A percentile compares a stretch with the other conserved stretches of the same genome.
Evolutionary conservation across 2,113 vertebrate genomes (phyloP).

Genomic region (Leucopternis melanops): DNA sequence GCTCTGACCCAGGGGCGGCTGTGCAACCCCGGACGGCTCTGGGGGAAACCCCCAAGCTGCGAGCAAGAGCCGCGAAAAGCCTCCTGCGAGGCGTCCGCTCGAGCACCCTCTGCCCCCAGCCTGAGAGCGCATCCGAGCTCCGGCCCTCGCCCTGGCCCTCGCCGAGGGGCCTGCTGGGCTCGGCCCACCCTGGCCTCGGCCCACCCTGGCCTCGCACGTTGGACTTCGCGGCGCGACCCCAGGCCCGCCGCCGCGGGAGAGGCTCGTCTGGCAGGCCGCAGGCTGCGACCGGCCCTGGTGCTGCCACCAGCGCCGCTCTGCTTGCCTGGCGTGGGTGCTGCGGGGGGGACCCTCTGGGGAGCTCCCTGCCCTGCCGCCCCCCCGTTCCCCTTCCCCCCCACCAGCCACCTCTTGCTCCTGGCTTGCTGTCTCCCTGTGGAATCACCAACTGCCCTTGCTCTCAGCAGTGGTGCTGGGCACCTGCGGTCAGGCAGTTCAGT

Average conservation of each 20-base stretch:
- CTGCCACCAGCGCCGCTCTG: not conserved
- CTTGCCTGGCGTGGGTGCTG: not conserved
- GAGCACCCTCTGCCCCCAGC: not conserved
- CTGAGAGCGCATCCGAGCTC: not conserved
- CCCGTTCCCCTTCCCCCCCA: rapidly evolving
- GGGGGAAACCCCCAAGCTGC: not conserved
- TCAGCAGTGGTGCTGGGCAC: not conserved
- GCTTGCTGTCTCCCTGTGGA: not conserved
- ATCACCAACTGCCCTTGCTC: not conserved
- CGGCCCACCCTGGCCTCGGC: not conserved
- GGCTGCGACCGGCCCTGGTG: rapidly evolving
- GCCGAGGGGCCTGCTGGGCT: not conserved
- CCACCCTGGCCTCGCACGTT: no score
- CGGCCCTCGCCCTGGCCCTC: no score
- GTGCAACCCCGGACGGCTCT: not conserved
- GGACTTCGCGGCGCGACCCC: not conserved
- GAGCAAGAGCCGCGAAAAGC: not conserved
- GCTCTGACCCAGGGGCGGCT: not conserved
- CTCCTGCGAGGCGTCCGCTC: not conserved
- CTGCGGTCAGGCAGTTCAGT: not conserved
- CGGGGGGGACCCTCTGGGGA: not conserved
- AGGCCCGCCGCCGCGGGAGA: not conserved
- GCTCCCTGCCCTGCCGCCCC: not conserved
- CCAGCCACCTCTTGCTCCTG: not conserved
- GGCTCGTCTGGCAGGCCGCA: not conserved